Evolutionary conservation across 2,888 invertebrate genomes (phyloP).

Genomic region (Pristionchus fissidentatus): DNA sequence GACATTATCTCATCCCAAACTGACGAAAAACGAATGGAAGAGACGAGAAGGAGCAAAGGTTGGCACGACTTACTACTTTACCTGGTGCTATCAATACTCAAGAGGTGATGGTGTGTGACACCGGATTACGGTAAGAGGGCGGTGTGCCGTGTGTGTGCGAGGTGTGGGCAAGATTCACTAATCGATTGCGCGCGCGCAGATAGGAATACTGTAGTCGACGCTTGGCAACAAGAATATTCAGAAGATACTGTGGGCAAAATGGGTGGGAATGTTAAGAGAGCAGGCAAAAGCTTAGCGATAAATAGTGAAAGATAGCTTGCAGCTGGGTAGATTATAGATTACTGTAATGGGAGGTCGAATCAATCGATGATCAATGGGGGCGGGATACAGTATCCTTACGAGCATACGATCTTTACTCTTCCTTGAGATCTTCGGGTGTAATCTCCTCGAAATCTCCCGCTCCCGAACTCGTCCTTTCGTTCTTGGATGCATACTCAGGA

Average conservation of each 20-base stretch:
- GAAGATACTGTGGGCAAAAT: not conserved
- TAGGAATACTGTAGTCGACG: slow-evolving; percentile 23
- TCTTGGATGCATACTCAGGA: slow-evolving; percentile 24
- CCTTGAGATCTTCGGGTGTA: slow-evolving; percentile 34
- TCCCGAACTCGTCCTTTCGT: slow-evolving; percentile 1
- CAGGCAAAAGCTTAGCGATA: not conserved
- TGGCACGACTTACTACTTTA: not conserved
- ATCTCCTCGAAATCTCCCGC: slow-evolving; percentile 44
- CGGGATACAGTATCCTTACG: too few relatives aligned
- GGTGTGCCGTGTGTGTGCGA: not conserved
- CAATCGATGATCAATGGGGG: slow-evolving; percentile 9
- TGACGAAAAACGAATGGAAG: too few relatives aligned
- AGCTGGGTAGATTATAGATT: not conserved
- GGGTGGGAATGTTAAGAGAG: not conserved
- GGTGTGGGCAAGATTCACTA: slow-evolving; percentile 38
- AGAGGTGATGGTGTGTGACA: not conserved
- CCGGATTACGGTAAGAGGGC: not conserved
- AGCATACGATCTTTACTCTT: slow-evolving; percentile 1
- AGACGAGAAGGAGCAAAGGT: not conserved
- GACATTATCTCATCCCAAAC: too few relatives aligned
- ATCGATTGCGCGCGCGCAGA: not conserved
- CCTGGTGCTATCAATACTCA: not conserved
- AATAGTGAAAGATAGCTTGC: not conserved
- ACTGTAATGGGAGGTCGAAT: not conserved
- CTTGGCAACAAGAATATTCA: slow-evolving; percentile 12